Evolutionary conservation across 2,888 invertebrate genomes (phyloP).

Genomic region (Limnephilus marmoratus): DNA sequence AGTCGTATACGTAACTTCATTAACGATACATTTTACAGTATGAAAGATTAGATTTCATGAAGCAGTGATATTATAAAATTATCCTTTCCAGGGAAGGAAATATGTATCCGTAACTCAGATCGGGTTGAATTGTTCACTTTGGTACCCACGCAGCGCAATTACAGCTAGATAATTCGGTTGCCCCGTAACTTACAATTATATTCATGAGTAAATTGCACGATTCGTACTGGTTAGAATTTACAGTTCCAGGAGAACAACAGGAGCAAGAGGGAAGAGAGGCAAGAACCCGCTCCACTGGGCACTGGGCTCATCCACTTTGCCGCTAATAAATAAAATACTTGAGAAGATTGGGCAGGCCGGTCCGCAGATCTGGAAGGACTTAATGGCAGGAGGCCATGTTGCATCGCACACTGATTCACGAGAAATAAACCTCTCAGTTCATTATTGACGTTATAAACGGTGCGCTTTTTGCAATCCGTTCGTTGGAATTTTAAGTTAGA

Average conservation of each 20-base stretch:
- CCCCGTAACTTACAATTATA: not conserved
- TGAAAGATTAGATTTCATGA: not conserved
- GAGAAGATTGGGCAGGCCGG: constrained; percentile 46
- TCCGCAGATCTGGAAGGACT: constrained; percentile 12
- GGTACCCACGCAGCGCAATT: not conserved
- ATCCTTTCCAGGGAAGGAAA: not conserved
- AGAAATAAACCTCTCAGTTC: not conserved
- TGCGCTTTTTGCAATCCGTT: not conserved
- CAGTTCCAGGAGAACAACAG: not conserved
- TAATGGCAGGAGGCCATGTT: not conserved
- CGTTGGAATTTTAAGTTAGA: not conserved
- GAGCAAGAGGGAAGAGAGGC: constrained; percentile 13
- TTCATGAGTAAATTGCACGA: not conserved
- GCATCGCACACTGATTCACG: not conserved
- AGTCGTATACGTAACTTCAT: not conserved
- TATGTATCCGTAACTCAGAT: not conserved
- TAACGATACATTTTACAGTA: not conserved
- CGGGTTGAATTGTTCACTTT: not conserved
- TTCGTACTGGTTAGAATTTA: not conserved
- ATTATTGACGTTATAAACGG: not conserved
- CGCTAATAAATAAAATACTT: constrained; percentile 63
- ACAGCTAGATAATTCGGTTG: not conserved
- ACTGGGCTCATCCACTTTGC: constrained; percentile 60
- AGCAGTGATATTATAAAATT: not conserved
- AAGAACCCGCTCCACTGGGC: constrained; percentile 42